Base-by-base conservation (phyloP, 2,113 vertebrate species). In the Lagopus leucura region DNA sequence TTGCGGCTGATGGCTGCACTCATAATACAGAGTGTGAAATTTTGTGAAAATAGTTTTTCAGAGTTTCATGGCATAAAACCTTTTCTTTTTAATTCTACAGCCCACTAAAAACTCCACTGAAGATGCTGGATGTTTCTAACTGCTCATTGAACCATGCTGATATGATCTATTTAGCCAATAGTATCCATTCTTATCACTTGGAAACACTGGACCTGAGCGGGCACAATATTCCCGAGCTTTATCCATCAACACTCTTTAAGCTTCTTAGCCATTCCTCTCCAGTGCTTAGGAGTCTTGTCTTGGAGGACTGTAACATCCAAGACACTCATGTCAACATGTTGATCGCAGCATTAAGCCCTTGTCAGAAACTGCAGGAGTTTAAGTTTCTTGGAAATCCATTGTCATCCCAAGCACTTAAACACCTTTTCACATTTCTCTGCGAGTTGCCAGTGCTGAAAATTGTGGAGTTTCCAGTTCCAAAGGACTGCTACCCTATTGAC, bases 331-430 rank as follows among this genome's bases (percentile, higher is more conserved):
- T 99, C 72, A 97, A 98, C 17, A 91, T 97, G 80, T 66, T 99
- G 82, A 92, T 86, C 45, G 55, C 97, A 14, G 98, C 97, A 13
- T 95, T 99, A 92, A 94, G 95, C 24, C 93, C 97, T 43, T 99
- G 99, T 87, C 96, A 69, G 60, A 96, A 71, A 74, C 97, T 99
- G 7, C 94, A 97, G 60, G 98, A 99, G 61, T 97, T 99, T 40
- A 99, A 98, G 94, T 97, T 99, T 40, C 91, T 99, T 90, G 99
- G 99, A 63, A 99, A 99, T 90, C 99, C 99, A 0, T 91, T 99
- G 74, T 97, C 98, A 8, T 98, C 98, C 7, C 91, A 63, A 11
- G 98, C 97, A 21, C 97, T 99, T 52, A 96, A 81, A 66, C 92
- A 90, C 19, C 96, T 99, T 36, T 99, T 99, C 77, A 65, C 88